Percentiles rank a stretch among this genome's conserved stretches.
phyloP scores from a whole-genome alignment of 1,140 invertebrate species.

The Dinothrombium tinctorium region DNA sequence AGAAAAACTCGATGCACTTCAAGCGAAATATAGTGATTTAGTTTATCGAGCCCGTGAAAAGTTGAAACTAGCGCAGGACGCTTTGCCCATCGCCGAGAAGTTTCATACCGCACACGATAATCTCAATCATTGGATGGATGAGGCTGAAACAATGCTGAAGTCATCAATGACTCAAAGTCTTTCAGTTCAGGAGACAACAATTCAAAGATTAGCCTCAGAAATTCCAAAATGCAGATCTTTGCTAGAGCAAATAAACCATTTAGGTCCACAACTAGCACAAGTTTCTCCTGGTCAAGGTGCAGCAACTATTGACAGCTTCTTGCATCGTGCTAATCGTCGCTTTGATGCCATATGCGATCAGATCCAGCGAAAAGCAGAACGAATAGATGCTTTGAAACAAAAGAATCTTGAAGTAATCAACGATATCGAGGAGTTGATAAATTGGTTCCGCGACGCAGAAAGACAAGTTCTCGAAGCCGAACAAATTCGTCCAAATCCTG shows the following conservation, averaged over 20 bases:
- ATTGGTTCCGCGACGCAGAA: conserved; percentile 86
- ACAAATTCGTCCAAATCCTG: conserved; percentile 64
- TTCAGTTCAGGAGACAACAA: conserved; percentile 18
- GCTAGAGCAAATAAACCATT: conserved; percentile 60
- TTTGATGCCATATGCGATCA: conserved; percentile 87
- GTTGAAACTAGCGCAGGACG: conserved; percentile 54
- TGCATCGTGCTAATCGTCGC: conserved; percentile 66
- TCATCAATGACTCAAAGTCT: conserved; percentile 35
- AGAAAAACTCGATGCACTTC: conserved; percentile 71
- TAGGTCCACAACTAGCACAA: conserved; percentile 76
- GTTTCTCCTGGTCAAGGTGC: conserved; percentile 71
- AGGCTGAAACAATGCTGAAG: conserved; percentile 63
- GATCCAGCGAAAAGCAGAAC: conserved; percentile 72
- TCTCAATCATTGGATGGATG: conserved; percentile 73
- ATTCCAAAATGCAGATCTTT: conserved; percentile 51
- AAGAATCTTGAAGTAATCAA: conserved; percentile 38
- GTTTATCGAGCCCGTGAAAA: conserved; percentile 58
- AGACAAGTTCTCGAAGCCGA: conserved; percentile 57
- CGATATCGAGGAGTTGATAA: conserved; percentile 79
- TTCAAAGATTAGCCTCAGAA: conserved; percentile 46
- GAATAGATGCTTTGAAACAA: conserved; percentile 67
- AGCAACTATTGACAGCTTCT: conserved; percentile 70
- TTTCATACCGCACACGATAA: conserved; percentile 28
- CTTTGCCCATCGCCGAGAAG: conserved; percentile 70
- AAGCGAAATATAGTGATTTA: conserved; percentile 65